Base-by-base conservation (phyloP, 2,113 vertebrate species). In the Proteles cristata region DNA sequence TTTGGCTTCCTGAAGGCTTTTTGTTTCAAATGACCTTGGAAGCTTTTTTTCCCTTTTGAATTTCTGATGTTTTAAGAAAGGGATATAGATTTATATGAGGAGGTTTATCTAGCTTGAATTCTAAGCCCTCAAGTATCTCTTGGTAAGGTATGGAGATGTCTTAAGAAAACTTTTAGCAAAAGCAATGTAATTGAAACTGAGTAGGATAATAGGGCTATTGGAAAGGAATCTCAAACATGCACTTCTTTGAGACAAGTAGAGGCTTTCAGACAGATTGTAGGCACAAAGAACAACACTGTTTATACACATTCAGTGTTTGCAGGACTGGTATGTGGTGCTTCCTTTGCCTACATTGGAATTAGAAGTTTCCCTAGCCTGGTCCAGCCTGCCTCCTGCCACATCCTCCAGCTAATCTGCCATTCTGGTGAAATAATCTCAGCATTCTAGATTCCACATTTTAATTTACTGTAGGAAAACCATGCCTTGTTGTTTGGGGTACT, bases 81-180 rank as follows among this genome's bases (percentile, higher is more conserved):
- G 48, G 9, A 43, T 69, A 7, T 33, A 35, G 68, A 63, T 93
- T 82, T 95, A 15, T 68, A 65, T 65, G 66, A 68, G 55, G 65
- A 81, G 16, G 16, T 16, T 55, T 88, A 69, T 83, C 45, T 85
- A 21, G 55, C 66, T 90, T 90, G 50, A 19, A 48, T 82, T 35
- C 4, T 71, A 45, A 71, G 39, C 21, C 50, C 17, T 80, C 5
- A 17, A 4, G 71, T 97, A 81, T 97, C 88, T 98, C 74, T 71
- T 92, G 50, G 21, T 92, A 96, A 39, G 17, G 66, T 68, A 33
- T 88, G 11, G 79, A 48, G 58, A 25, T 58, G 19, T 31, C 68
- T 77, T 63, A 77, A n/a, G 68, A 79, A 90, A 69, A 80, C 7
- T 79, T 58, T 25, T 53, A 58, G 53, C 43, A 90, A 83, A 93